phyloP scores from a whole-genome alignment of 2,888 invertebrate species.

The Pollenia griseotomentosa region DNA sequence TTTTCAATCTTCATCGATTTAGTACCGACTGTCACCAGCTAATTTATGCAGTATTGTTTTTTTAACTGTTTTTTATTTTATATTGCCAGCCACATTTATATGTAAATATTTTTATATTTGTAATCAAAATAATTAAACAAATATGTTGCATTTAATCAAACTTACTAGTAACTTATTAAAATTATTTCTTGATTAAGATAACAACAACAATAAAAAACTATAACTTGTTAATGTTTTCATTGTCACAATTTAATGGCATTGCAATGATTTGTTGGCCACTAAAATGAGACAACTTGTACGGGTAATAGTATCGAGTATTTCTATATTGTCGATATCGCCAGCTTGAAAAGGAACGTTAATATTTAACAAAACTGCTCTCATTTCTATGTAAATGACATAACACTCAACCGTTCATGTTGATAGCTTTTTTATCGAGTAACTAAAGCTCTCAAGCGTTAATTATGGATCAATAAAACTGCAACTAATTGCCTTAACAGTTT shows the following conservation, averaged over 20 bases:
- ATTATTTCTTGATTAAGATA: constrained; percentile 44
- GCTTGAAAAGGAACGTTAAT: not conserved
- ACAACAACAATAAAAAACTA: constrained; percentile 18
- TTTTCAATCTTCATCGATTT: not conserved
- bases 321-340: not conserved
- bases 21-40: not conserved
- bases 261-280: constrained; percentile 39
- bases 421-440: not conserved
- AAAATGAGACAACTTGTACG: constrained; percentile 13
- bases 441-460: constrained; percentile 51
- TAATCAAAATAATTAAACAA: constrained; percentile 49
- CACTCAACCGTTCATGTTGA: not conserved
- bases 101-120: constrained; percentile 64
- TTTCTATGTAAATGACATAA: constrained; percentile 46
- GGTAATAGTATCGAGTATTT: not conserved
- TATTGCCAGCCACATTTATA: constrained; percentile 46
- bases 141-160: constrained; percentile 24
- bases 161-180: constrained; percentile 30
- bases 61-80: constrained; percentile 46
- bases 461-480: constrained; percentile 65
- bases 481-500: constrained; percentile 69
- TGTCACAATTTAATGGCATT: constrained; percentile 54
- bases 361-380: constrained; percentile 10
- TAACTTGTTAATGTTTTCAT: constrained; percentile 61
- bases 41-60: constrained; percentile 27